Conservation (phyloP, 2,888 invertebrate species). For the Helleia helle region DNA sequence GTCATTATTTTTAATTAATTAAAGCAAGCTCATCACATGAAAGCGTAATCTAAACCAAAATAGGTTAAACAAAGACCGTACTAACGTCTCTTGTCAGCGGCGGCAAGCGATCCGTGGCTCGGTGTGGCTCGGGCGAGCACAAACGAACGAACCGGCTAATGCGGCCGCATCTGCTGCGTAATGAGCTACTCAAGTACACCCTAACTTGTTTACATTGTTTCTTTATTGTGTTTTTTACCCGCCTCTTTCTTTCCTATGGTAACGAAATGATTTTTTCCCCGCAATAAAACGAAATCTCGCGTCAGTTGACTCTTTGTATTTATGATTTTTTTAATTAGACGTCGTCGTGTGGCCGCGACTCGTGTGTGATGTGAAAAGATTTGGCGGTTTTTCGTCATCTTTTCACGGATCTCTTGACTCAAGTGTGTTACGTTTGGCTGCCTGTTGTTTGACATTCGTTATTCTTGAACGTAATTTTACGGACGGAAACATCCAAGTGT, state of each 20-base stretch:
- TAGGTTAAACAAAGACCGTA: slow-evolving; percentile 62
- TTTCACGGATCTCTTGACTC: slow-evolving; percentile 17
- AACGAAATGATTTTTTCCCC: slow-evolving; percentile 55
- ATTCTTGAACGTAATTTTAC: not conserved
- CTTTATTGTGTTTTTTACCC: slow-evolving; percentile 72
- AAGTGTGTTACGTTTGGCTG: slow-evolving; percentile 5
- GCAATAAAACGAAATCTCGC: slow-evolving; percentile 59
- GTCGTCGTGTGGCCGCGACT: slow-evolving; percentile 18
- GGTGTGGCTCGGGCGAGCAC: slow-evolving; percentile 31
- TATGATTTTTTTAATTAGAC: slow-evolving; percentile 51
- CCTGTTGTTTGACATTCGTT: slow-evolving; percentile 1
- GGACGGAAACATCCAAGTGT: too few species aligned
- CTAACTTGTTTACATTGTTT: slow-evolving; percentile 74
- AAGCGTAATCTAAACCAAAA: slow-evolving; percentile 67
- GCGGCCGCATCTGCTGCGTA: slow-evolving; percentile 61
- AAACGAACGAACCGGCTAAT: slow-evolving; percentile 53
- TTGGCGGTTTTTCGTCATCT: slow-evolving; percentile 16
- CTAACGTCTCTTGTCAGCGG: slow-evolving; percentile 28
- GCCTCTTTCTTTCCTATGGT: slow-evolving; percentile 58
- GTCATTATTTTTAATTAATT: slow-evolving; percentile 46
- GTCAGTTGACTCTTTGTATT: slow-evolving; percentile 38
- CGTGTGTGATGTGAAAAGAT: slow-evolving; percentile 23
- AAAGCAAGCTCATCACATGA: slow-evolving; percentile 49
- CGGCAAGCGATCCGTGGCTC: slow-evolving; percentile 31
- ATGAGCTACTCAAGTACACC: slow-evolving; percentile 72